phyloP scores from a whole-genome alignment of 2,797 vertebrate species.

The Platalea minor region DNA sequence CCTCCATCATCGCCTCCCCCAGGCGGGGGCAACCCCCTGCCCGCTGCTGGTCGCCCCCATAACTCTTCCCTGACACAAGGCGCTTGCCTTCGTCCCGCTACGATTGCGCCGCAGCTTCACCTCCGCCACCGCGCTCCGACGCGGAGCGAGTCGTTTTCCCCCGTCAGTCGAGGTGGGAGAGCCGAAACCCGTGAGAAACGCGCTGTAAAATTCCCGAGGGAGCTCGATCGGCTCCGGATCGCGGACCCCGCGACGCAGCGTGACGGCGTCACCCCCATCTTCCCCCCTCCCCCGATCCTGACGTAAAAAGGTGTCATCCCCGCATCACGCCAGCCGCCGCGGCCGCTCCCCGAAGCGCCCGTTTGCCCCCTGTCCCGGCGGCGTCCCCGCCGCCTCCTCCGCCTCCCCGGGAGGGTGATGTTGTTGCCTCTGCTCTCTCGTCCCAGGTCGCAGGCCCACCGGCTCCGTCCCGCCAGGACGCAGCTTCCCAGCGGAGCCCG shows the following conservation, averaged over 20 bases:
- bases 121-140: background rate
- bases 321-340: fast-evolving
- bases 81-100: background rate
- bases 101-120: background rate
- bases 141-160: background rate
- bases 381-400: no score
- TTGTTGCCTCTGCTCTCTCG: background rate
- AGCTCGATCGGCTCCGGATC: background rate
- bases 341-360: background rate
- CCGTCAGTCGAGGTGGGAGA: background rate
- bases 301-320: no score
- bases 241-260: no score
- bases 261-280: background rate
- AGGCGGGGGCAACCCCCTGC: background rate
- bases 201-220: background rate
- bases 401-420: background rate
- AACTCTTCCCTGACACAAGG: background rate
- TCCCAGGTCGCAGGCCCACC: background rate
- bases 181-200: background rate
- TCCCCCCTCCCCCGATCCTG: background rate
- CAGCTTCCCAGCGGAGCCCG: background rate
- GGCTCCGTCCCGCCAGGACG: background rate
- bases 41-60: background rate
- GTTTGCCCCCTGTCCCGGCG: no score
- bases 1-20: background rate